These are phyloP conservation scores for Caenorhabditis japonica DNA, from an alignment of 2,888 invertebrate species.

Conservation along the genomic window DNA sequence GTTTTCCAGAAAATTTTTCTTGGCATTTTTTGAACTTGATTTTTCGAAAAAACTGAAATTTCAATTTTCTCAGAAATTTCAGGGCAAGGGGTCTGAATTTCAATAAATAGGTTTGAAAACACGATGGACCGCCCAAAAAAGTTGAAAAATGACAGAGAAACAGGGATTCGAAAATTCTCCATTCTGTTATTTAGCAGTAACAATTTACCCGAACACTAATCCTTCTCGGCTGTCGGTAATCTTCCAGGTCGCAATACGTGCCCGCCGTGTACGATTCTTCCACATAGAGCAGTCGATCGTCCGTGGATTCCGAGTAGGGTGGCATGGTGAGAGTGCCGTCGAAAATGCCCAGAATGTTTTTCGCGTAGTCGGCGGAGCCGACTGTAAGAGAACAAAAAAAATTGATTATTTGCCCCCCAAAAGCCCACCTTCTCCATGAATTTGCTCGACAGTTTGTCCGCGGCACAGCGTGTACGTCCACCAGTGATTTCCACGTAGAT, in stretches of 20 bases:
- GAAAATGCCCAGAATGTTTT: slow-evolving; percentile 50
- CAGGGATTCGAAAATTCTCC: no score
- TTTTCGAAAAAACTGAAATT: no score
- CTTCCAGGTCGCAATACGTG: slow-evolving; percentile 37
- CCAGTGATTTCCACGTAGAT: slow-evolving; percentile 44
- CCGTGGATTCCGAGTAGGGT: slow-evolving; percentile 31
- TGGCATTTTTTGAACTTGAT: no score
- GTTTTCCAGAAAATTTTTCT: no score
- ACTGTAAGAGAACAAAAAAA: slow-evolving; percentile 24
- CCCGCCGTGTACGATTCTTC: slow-evolving; percentile 45
- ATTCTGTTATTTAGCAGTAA: neutral
- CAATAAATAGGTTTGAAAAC: no score
- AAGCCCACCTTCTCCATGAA: slow-evolving; percentile 54
- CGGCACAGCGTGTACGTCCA: slow-evolving; percentile 56
- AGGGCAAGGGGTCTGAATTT: no score
- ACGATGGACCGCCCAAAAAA: no score
- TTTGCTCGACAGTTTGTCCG: slow-evolving; percentile 43
- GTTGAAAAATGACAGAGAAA: no score
- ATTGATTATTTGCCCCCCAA: no score
- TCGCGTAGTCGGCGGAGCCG: slow-evolving; percentile 27
- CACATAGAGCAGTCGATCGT: slow-evolving; percentile 42
- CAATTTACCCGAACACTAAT: slow-evolving; percentile 39
- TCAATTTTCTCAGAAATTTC: no score
- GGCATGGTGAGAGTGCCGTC: slow-evolving; percentile 47
- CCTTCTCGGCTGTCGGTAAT: slow-evolving; percentile 17